These are phyloP conservation scores for Fragum whitleyi DNA, from an alignment of 2,888 invertebrate species.

Conservation along the genomic window DNA sequence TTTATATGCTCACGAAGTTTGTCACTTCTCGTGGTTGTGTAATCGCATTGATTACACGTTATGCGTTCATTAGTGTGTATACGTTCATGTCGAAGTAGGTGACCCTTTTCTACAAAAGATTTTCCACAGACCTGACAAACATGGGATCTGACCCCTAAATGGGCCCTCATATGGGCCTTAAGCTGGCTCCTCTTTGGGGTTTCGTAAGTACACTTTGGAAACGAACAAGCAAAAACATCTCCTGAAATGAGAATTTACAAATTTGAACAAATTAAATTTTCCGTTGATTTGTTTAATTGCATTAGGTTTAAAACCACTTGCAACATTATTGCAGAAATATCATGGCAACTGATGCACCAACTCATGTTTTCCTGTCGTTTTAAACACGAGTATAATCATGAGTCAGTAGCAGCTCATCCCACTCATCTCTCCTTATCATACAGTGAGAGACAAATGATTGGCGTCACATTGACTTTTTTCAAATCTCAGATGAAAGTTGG, in stretches of 20 bases:
- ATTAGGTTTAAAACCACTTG: neutral
- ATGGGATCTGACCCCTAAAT: conserved; percentile 87
- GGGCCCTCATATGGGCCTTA: conserved; percentile 88
- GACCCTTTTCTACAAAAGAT: conserved; percentile 89
- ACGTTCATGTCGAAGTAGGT: conserved; percentile 89
- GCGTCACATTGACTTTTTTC: too few species aligned
- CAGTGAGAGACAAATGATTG: too few species aligned
- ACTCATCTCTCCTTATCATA: too few species aligned
- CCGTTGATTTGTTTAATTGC: neutral
- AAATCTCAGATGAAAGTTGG: too few species aligned
- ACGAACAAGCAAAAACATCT: conserved; percentile 89
- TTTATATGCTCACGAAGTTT: conserved; percentile 88
- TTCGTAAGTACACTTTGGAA: conserved; percentile 88
- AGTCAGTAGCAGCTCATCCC: too few species aligned
- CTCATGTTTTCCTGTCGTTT: too few species aligned
- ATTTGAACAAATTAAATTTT: too few species aligned
- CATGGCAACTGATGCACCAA: neutral
- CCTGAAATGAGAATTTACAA: conserved; percentile 81
- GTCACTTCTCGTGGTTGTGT: conserved; percentile 89
- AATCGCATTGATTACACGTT: conserved; percentile 89
- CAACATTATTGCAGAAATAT: neutral
- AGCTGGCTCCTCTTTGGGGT: conserved; percentile 89
- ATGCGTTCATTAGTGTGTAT: conserved; percentile 89
- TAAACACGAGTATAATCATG: too few species aligned
- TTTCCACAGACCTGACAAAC: conserved; percentile 88